These are phyloP conservation scores for Coluber constrictor DNA, from an alignment of 2,797 vertebrate genomes.

Conservation along the genomic window DNA sequence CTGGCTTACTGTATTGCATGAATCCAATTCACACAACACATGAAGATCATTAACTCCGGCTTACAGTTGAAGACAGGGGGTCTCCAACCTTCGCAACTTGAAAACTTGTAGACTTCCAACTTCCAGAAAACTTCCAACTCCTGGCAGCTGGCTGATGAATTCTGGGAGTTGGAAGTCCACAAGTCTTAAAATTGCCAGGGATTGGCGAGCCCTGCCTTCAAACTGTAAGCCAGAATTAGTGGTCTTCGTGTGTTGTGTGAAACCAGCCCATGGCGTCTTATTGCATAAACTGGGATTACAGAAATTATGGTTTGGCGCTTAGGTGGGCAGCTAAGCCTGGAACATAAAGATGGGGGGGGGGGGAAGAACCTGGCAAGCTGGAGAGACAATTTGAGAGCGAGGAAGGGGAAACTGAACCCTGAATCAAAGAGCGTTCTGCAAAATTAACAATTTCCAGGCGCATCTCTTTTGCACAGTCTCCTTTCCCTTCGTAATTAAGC, in stretches of 20 bases:
- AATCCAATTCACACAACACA: not conserved
- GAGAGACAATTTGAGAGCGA: fast-evolving
- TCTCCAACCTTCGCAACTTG: too few species aligned
- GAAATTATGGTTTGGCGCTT: too few species aligned
- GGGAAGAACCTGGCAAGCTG: not conserved
- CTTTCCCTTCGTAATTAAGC: slow-evolving; percentile 45
- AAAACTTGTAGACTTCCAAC: not conserved
- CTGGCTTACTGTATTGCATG: not conserved
- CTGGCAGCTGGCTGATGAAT: not conserved
- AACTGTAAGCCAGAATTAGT: not conserved
- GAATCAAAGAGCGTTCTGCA: slow-evolving; percentile 45
- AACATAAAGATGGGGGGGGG: not conserved
- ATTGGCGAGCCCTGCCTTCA: not conserved
- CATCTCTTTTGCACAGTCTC: slow-evolving; percentile 37
- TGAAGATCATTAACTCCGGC: not conserved
- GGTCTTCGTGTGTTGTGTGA: not conserved
- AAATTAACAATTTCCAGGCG: slow-evolving; percentile 46
- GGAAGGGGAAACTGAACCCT: slow-evolving; percentile 49
- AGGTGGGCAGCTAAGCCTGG: too few species aligned
- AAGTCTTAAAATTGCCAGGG: not conserved
- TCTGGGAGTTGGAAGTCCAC: not conserved
- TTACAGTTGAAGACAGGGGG: not conserved
- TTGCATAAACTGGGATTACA: not conserved
- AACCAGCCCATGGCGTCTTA: not conserved
- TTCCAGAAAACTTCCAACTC: not conserved